phyloP scores from a whole-genome alignment of 2,888 invertebrate species.

The Prosapia bicincta region DNA sequence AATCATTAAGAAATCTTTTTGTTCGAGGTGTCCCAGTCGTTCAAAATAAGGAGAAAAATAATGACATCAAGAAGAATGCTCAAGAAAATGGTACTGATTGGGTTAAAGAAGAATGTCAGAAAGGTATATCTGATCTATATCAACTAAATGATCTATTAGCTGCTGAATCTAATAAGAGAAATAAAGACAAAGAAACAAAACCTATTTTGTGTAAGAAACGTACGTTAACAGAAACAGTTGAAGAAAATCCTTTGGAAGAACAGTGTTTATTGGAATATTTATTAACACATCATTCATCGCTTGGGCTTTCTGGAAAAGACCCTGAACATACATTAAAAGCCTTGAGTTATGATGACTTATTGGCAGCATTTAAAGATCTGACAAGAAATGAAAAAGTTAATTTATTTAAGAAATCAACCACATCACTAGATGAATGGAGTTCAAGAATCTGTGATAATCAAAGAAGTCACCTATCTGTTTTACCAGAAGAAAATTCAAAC shows the following conservation, averaged over 20 bases:
- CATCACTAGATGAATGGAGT: conserved; percentile 22
- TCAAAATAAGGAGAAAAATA: conserved; percentile 38
- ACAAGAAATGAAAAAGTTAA: conserved; percentile 21
- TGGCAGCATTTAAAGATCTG: conserved; percentile 36
- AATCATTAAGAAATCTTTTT: conserved; percentile 53
- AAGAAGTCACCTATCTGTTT: conserved; percentile 20
- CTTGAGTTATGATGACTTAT: conserved; percentile 42
- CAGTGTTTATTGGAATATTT: conserved; percentile 41
- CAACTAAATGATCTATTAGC: conserved; percentile 40
- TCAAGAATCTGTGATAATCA: conserved; percentile 12
- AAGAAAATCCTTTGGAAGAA: conserved; percentile 46
- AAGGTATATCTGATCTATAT: conserved; percentile 43
- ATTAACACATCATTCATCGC: conserved; percentile 28
- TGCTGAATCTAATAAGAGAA: conserved; percentile 30
- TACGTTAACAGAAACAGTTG: conserved; percentile 39
- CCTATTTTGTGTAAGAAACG: conserved; percentile 32
- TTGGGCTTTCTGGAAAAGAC: conserved; percentile 30
- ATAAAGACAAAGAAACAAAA: conserved; percentile 38
- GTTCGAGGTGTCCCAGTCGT: conserved; percentile 40
- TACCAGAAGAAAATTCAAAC: conserved; percentile 26
- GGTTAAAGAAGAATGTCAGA: conserved; percentile 42
- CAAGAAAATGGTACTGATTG: conserved; percentile 37
- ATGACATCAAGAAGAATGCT: conserved; percentile 37
- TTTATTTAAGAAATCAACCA: conserved; percentile 24
- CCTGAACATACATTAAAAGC: conserved; percentile 30